Percentiles rank a stretch among this genome's conserved stretches.
These are phyloP conservation scores for Calameuta pallipes DNA, from an alignment of 2,888 invertebrate species.

Conservation along the genomic window DNA sequence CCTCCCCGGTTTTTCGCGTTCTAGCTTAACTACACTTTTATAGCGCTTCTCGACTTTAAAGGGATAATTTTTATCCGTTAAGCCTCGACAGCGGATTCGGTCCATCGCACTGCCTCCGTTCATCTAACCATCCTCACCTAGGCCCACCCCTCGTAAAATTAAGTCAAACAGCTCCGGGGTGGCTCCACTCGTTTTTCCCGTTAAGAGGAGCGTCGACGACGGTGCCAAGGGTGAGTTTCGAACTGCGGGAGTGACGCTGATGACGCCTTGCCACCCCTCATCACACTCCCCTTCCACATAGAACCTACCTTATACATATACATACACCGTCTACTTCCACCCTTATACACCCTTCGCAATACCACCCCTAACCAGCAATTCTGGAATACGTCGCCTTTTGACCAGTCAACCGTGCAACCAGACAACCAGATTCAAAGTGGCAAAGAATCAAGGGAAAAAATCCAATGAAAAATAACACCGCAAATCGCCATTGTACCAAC, in stretches of 20 bases:
- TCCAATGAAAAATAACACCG: background rate
- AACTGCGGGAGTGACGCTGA: slow-evolving; percentile 21
- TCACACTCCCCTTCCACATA: background rate
- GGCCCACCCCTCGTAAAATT: slow-evolving; percentile 55
- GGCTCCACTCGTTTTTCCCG: slow-evolving; percentile 46
- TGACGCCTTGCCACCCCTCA: slow-evolving; percentile 11
- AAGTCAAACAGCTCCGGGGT: slow-evolving; percentile 61
- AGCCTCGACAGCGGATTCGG: slow-evolving; percentile 28
- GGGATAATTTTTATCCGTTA: slow-evolving; percentile 60
- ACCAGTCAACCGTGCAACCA: background rate
- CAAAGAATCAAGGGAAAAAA: background rate
- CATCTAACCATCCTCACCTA: slow-evolving; percentile 23
- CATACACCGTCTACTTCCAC: background rate
- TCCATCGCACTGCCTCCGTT: slow-evolving; percentile 16
- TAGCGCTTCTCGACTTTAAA: slow-evolving; percentile 55
- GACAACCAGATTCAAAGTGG: background rate
- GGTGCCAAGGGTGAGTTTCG: slow-evolving; percentile 19
- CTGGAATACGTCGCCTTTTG: background rate
- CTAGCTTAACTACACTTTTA: slow-evolving; percentile 58
- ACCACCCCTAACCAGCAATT: background rate
- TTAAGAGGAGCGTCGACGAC: slow-evolving; percentile 38
- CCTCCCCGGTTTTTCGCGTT: slow-evolving; percentile 6
- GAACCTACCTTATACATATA: background rate
- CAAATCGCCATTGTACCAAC: background rate
- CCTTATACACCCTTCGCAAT: background rate